phyloP scores from a whole-genome alignment of 2,797 vertebrate genomes.

The Muraenolepis orangiensis region DNA sequence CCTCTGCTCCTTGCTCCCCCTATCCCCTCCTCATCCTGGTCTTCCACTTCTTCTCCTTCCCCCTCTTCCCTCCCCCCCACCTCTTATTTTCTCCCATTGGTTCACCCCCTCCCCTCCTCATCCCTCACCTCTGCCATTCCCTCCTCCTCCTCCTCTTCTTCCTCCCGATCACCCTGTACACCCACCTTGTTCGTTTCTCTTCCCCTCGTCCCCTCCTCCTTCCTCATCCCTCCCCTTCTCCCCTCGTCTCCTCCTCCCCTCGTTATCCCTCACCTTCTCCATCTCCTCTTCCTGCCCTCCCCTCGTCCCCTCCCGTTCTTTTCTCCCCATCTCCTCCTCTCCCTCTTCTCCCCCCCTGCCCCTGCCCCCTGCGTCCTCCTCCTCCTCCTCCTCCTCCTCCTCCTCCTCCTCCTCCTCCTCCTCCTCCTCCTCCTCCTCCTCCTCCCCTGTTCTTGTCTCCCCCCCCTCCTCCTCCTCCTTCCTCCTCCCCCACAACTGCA shows the following conservation, averaged over 20 bases:
- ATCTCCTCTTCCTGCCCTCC: no score
- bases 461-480: constrained; percentile 22
- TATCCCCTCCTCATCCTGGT: constrained; percentile 28
- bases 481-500: constrained; percentile 53
- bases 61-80: constrained; percentile 11
- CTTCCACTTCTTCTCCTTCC: not conserved
- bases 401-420: not conserved
- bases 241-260: constrained; percentile 25
- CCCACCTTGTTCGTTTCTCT: constrained; percentile 34
- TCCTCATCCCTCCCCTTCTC: constrained; percentile 36
- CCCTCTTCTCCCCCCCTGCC: constrained; percentile 12
- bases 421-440: constrained; percentile 24
- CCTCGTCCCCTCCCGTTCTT: no score
- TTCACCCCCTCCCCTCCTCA: constrained; percentile 40
- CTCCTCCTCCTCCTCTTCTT: constrained; percentile 8
- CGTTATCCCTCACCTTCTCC: constrained; percentile 36
- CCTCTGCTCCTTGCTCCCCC: constrained; percentile 24
- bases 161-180: no score
- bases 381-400: constrained; percentile 28
- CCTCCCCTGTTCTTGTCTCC: constrained; percentile 31
- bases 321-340: not conserved
- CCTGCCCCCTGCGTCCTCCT: no score
- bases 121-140: not conserved
- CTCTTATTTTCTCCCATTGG: no score
- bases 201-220: constrained; percentile 17